These are phyloP conservation scores for Vanessa atalanta DNA, from an alignment of 1,140 invertebrate genomes.

Conservation along the genomic window DNA sequence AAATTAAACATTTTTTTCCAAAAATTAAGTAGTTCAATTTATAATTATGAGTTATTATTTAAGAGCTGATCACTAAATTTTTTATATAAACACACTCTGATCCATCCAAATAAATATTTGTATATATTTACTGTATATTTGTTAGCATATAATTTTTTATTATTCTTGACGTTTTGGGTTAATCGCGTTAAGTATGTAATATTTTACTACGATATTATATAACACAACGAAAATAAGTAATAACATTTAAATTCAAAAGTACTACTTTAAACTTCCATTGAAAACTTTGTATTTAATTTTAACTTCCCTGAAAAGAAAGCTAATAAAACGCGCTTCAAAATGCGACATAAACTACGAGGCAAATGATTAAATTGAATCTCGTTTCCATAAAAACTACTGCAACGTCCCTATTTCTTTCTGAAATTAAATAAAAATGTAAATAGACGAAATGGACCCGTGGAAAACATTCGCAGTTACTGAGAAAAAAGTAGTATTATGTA, in stretches of 20 bases:
- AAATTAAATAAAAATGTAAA: constrained; percentile 6
- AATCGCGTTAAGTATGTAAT: too few relatives aligned
- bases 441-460: not conserved
- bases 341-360: constrained; percentile 27
- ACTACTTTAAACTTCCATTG: not conserved
- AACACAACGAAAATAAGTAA: not conserved
- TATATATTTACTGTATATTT: too few relatives aligned
- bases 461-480: constrained; percentile 5
- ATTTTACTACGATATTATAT: too few relatives aligned
- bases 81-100: too few relatives aligned
- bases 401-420: constrained; percentile 16
- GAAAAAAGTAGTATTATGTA: constrained; percentile 6
- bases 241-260: not conserved
- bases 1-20: too few relatives aligned
- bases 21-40: too few relatives aligned
- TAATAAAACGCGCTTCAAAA: constrained; percentile 31
- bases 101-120: too few relatives aligned
- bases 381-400: constrained; percentile 33
- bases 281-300: constrained; percentile 20
- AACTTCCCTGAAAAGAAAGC: constrained; percentile 26
- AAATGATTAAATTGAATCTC: constrained; percentile 37
- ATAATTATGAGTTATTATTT: too few relatives aligned
- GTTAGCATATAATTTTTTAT: too few relatives aligned
- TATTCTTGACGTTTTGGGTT: too few relatives aligned
- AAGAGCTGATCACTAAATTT: too few relatives aligned